A percentile compares a stretch with the other conserved stretches of the same genome.
These are phyloP conservation scores for Heteropelma amictum DNA, from an alignment of 2,888 invertebrate species.

Conservation along the genomic window DNA sequence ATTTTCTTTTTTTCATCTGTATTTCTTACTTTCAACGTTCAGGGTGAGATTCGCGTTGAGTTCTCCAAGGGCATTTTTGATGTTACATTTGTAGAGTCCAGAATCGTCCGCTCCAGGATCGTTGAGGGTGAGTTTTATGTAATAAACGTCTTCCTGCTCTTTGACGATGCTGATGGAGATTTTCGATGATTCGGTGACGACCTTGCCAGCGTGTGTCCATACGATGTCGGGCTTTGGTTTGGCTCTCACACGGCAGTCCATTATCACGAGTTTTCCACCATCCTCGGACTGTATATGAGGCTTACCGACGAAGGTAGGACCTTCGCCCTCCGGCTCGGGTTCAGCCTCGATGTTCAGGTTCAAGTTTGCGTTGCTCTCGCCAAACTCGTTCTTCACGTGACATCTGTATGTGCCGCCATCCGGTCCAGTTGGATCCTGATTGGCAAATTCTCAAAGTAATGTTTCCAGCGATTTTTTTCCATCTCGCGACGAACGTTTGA, in stretches of 20 bases:
- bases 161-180: constrained; percentile 86
- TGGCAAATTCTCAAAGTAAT: constrained; percentile 32
- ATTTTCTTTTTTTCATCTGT: not conserved
- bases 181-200: constrained; percentile 89
- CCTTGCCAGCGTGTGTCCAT: constrained; percentile 90
- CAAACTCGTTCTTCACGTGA: constrained; percentile 96
- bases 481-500: not conserved
- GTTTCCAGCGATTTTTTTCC: not conserved
- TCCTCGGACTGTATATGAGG: constrained; percentile 92
- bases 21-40: constrained; percentile 96
- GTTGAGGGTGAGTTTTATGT: constrained; percentile 90
- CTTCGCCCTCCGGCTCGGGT: constrained; percentile 94
- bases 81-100: constrained; percentile 98
- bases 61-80: constrained; percentile 97
- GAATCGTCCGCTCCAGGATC: constrained; percentile 97
- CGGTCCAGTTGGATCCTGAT: constrained; percentile 87
- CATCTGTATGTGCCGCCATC: constrained; percentile 95
- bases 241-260: constrained; percentile 93
- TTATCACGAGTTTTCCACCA: constrained; percentile 89
- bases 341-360: constrained; percentile 98
- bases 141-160: constrained; percentile 89
- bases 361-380: constrained; percentile 97
- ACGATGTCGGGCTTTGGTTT: constrained; percentile 89
- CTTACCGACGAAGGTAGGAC: constrained; percentile 96
- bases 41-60: constrained; percentile 97